A percentile compares a stretch with the other conserved stretches of the same genome.
Conservation (phyloP, 1,140 invertebrate genomes). For the Metaphire vulgaris region DNA sequence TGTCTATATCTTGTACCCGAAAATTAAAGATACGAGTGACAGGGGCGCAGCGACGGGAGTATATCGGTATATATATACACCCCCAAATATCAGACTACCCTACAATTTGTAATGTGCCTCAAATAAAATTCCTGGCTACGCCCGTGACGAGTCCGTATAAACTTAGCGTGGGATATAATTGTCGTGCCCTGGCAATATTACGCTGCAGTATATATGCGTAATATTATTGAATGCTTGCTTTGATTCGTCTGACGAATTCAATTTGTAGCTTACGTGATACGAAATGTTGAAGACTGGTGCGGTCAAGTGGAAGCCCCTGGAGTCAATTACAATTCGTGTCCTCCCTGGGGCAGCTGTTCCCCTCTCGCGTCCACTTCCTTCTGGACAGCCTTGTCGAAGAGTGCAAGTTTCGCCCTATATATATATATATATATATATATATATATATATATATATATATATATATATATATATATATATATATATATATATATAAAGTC, state of each 20-base stretch:
- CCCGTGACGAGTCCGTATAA: background rate
- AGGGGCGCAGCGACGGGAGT: too few relatives aligned
- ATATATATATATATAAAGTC: too few relatives aligned
- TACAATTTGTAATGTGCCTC: too few relatives aligned
- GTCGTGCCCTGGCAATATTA: background rate
- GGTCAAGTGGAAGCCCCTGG: background rate
- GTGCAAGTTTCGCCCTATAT: background rate
- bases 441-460: too few relatives aligned
- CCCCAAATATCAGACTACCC: too few relatives aligned
- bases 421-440: too few relatives aligned
- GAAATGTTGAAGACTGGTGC: background rate
- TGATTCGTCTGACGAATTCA: too few relatives aligned
- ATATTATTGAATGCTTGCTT: too few relatives aligned
- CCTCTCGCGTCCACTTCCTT: background rate
- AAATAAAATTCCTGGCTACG: background rate
- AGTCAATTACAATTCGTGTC: background rate
- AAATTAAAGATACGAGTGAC: too few relatives aligned
- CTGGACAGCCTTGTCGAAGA: background rate
- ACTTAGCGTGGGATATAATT: background rate
- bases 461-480: too few relatives aligned
- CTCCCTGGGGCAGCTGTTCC: background rate
- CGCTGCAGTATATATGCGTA: background rate
- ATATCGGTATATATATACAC: too few relatives aligned
- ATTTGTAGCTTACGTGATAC: slow-evolving; percentile 1
- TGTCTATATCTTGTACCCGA: too few relatives aligned